phyloP scores from a whole-genome alignment of 2,888 invertebrate genomes.

The Cheiracanthium punctorium region DNA sequence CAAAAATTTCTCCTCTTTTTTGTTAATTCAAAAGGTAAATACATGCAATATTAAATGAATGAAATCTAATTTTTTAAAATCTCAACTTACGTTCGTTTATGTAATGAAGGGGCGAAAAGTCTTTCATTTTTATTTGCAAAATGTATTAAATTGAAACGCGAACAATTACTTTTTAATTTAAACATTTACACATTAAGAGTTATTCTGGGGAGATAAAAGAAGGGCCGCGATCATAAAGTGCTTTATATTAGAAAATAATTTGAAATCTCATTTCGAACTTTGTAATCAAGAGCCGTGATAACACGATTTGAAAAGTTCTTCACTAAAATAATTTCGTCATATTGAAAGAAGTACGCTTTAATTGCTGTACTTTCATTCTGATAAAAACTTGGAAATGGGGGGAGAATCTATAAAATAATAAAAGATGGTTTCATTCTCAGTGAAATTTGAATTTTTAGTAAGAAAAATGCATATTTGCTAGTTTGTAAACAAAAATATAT shows the following conservation, averaged over 20 bases:
- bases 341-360: conserved; percentile 35
- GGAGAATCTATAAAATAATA: conserved; percentile 8
- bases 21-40: no score
- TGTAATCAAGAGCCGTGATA: conserved; percentile 50
- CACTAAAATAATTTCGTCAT: conserved; percentile 46
- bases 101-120: no score
- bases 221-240: background rate
- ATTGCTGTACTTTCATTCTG: conserved; percentile 31
- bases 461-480: no score
- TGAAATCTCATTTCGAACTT: conserved; percentile 61
- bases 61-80: background rate
- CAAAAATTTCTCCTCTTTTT: no score
- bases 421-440: no score
- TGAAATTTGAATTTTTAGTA: no score
- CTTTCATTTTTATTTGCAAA: background rate
- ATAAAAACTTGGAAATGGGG: background rate
- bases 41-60: background rate
- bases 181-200: background rate
- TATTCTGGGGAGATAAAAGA: background rate
- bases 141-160: background rate
- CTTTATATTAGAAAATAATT: conserved; percentile 23
- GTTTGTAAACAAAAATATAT: no score
- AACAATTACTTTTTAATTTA: conserved; percentile 12
- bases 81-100: background rate
- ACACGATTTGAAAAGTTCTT: conserved; percentile 52